Evolutionary conservation across 2,888 invertebrate genomes (phyloP), one percentile per base, ranked within the genome.

Genomic region (Celastrina argiolus): DNA sequence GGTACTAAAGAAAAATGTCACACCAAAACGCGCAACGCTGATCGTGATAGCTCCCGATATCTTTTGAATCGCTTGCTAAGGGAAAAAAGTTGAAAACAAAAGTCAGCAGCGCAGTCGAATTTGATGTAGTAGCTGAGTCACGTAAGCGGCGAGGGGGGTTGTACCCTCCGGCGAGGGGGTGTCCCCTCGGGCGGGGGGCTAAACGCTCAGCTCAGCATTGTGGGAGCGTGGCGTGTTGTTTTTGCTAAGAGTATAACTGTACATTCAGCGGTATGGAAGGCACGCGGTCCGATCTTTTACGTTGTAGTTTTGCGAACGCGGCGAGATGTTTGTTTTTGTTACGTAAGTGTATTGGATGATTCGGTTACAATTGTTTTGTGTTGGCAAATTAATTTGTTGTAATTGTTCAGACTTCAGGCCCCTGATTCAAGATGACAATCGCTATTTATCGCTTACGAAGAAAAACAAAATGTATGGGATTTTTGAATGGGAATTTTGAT

Each of bases 61-160:
- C 51, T 51, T 26, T 51, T 51, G 26, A 51, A 51, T 51, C 51
- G 51, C 51, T 83, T 80, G 83, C 78, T 74, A 75, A 76, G 81
- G 83, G 86, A 87, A 88, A 88, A 85, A 86, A 83, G 83, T 82
- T 80, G 78, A 76, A 80, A 51, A 51, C 51, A 51, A 51, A 51
- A 83, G 80, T 81, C 75, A 81, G 81, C 80, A 73, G 22, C 51
- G 69, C 81, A 78, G 85, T 85, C 83, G 87, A 86, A 85, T 87
- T 87, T 85, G 88, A 87, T 86, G 82, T 84, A 84, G 80, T 81
- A 81, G 87, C 87, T 87, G 88, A 88, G 81, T 89, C 88, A 88
- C 81, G 81, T 81, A 82, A 85, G 83, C 81, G 81, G 82, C 79
- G 80, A 76, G 42, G 18, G 42, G 51, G 18, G 51, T 10, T 3